Conservation (phyloP, 2,797 vertebrate species). For the Bovichtus variegatus region DNA sequence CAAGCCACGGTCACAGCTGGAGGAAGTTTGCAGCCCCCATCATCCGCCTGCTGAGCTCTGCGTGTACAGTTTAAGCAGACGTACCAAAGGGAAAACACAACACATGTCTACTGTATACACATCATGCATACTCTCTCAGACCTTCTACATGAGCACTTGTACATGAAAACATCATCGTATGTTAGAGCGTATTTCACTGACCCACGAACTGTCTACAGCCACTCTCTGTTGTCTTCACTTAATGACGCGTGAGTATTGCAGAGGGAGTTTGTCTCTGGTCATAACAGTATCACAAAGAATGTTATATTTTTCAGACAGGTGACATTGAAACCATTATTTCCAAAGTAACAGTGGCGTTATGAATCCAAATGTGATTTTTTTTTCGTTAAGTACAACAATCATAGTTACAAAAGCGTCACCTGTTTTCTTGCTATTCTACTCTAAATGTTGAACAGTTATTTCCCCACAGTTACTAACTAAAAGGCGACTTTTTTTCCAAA, state of each 20-base stretch:
- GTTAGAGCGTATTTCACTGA: slow-evolving; percentile 1
- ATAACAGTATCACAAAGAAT: slow-evolving; percentile 3
- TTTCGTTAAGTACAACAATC: not conserved
- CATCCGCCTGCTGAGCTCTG: slow-evolving; percentile 23
- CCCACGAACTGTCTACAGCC: slow-evolving; percentile 28
- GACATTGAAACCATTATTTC: not conserved
- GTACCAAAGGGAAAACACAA: slow-evolving; percentile 1
- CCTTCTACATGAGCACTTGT: not conserved
- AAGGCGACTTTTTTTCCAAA: no score
- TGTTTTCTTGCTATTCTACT: not conserved
- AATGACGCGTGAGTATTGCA: slow-evolving; percentile 27
- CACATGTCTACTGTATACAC: not conserved
- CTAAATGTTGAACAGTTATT: not conserved
- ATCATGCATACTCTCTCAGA: slow-evolving; percentile 8
- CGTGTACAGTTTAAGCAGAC: slow-evolving; percentile 13
- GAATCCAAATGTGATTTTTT: not conserved
- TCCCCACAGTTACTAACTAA: no score
- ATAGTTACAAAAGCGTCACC: not conserved
- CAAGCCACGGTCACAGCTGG: slow-evolving; percentile 50
- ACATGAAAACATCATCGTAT: slow-evolving; percentile 3
- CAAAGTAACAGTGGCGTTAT: not conserved
- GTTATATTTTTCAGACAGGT: not conserved
- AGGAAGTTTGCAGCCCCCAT: slow-evolving; percentile 27
- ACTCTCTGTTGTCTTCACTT: not conserved
- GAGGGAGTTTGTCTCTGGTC: not conserved